phyloP scores from a whole-genome alignment of 1,140 invertebrate species.

The Achroia grisella region DNA sequence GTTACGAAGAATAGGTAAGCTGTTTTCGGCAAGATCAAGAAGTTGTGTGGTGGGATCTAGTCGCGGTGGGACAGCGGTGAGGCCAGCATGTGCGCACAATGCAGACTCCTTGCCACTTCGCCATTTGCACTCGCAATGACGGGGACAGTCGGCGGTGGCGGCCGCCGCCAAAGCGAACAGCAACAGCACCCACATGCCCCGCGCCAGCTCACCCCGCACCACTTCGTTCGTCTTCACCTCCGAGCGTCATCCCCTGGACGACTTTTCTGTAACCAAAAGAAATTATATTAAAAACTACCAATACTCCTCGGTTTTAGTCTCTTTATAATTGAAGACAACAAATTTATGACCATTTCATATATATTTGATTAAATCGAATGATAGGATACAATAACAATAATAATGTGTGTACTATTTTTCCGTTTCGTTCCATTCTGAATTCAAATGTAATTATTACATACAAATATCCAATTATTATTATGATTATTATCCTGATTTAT shows the following conservation, averaged over 20 bases:
- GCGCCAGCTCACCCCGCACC: constrained; percentile 53
- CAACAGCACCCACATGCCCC: constrained; percentile 62
- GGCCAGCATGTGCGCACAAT: constrained; percentile 81
- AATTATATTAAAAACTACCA: too few relatives aligned
- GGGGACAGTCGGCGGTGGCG: constrained; percentile 77
- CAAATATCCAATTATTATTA: too few relatives aligned
- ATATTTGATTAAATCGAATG: too few relatives aligned
- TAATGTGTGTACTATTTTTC: too few relatives aligned
- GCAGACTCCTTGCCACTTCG: constrained; percentile 88
- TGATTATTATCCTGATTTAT: too few relatives aligned
- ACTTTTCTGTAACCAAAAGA: constrained; percentile 25
- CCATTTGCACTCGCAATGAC: constrained; percentile 89
- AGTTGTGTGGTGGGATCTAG: constrained; percentile 85
- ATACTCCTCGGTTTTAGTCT: too few relatives aligned
- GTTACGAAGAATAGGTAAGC: constrained; percentile 77
- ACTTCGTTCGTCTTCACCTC: constrained; percentile 40
- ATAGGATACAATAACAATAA: too few relatives aligned
- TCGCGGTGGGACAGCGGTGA: constrained; percentile 79
- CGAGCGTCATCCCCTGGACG: constrained; percentile 49
- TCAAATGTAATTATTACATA: too few relatives aligned
- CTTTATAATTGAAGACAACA: too few relatives aligned
- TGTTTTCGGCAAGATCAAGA: constrained; percentile 83
- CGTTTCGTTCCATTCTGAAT: too few relatives aligned
- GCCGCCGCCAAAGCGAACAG: constrained; percentile 53
- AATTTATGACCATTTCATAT: too few relatives aligned